A percentile compares a stretch with the other conserved stretches of the same genome.
phyloP scores from a whole-genome alignment of 92 coral and sea anemone genomes.

The Epizoanthus illoricatus region DNA sequence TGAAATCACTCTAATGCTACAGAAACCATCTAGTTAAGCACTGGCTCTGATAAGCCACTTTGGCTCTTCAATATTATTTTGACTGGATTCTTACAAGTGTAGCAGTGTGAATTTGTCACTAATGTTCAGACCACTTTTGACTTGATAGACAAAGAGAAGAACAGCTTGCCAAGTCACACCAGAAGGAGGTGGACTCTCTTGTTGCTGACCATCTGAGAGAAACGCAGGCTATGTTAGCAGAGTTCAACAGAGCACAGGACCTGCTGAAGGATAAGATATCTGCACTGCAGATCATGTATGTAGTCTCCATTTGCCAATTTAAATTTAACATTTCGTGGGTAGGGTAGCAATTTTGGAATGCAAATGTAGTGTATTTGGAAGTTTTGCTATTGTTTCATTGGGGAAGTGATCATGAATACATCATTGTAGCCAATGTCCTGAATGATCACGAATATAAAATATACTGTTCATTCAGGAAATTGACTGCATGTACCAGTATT shows the following conservation, averaged over 20 bases:
- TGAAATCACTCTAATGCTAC: no score
- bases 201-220: slow-evolving; percentile 83
- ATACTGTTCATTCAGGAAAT: no score
- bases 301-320: background rate
- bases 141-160: slow-evolving; percentile 85
- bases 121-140: background rate
- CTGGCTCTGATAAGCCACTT: background rate
- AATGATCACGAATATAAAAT: no score
- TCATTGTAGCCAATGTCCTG: no score
- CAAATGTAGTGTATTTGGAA: no score
- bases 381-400: no score
- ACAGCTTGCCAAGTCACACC: slow-evolving; percentile 83
- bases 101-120: background rate
- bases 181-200: slow-evolving; percentile 76
- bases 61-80: no score
- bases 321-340: background rate
- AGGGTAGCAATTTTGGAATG: no score
- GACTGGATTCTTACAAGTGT: no score
- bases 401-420: no score
- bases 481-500: no score
- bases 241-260: slow-evolving; percentile 93
- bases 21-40: no score
- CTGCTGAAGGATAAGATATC: slow-evolving; percentile 90
- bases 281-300: slow-evolving; percentile 93
- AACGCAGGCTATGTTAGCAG: slow-evolving; percentile 80